phyloP scores from a whole-genome alignment of 2,797 vertebrate genomes.

The Pempheris klunzingeri region DNA sequence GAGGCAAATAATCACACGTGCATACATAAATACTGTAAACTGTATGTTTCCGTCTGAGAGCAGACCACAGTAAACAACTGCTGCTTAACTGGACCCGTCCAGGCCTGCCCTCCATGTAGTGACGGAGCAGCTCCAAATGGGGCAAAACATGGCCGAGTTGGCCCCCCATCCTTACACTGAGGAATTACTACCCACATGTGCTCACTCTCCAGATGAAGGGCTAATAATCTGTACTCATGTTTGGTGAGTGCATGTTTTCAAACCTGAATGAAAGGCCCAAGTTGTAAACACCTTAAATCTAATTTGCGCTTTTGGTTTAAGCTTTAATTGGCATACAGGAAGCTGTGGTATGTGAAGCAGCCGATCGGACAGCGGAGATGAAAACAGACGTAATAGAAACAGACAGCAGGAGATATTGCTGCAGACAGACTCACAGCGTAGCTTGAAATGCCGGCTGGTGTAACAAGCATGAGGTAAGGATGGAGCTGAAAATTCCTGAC shows the following conservation, averaged over 20 bases:
- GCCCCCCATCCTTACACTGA: neutral
- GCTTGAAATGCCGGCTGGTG: slow-evolving; percentile 41
- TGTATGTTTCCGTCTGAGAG: neutral
- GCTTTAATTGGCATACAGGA: neutral
- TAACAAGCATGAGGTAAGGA: slow-evolving; percentile 60
- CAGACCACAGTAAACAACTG: too few relatives aligned
- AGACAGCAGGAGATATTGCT: slow-evolving; percentile 31
- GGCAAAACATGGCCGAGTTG: too few relatives aligned
- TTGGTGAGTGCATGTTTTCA: neutral
- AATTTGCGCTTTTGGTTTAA: neutral
- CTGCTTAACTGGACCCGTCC: neutral
- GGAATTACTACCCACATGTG: neutral
- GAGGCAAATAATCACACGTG: too few relatives aligned
- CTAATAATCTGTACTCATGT: neutral
- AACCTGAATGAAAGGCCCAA: neutral
- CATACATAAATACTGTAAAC: too few relatives aligned
- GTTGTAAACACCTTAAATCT: neutral
- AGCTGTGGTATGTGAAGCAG: slow-evolving; percentile 7
- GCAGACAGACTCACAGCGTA: slow-evolving; percentile 29
- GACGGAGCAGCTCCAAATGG: neutral
- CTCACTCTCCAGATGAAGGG: neutral
- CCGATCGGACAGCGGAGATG: slow-evolving; percentile 23
- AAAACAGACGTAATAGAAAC: slow-evolving; percentile 33
- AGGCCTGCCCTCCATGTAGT: neutral
- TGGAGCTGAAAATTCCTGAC: slow-evolving; percentile 43